These are phyloP conservation scores for Achroia grisella DNA, from an alignment of 1,140 invertebrate genomes.

Conservation along the genomic window DNA sequence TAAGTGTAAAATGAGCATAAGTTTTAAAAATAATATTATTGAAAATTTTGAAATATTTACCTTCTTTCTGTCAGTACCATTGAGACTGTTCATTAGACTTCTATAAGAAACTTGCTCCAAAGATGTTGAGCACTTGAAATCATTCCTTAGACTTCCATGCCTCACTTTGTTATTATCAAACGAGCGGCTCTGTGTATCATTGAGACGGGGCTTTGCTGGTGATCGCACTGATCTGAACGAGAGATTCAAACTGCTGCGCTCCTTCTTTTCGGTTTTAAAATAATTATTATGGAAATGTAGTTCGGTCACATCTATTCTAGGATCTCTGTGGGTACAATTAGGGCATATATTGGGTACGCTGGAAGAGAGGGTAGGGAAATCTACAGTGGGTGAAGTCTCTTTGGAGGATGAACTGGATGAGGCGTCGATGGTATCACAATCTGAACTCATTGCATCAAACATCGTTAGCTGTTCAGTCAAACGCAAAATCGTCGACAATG, in stretches of 20 bases:
- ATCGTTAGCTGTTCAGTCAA: slow-evolving; percentile 84
- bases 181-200: slow-evolving; percentile 29
- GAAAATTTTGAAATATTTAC: slow-evolving; percentile 15
- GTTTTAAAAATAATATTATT: background rate
- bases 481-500: slow-evolving; percentile 82
- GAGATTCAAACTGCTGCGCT: slow-evolving; percentile 38
- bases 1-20: too few relatives aligned
- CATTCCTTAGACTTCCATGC: slow-evolving; percentile 40
- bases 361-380: slow-evolving; percentile 33
- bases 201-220: slow-evolving; percentile 26
- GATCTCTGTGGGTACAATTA: slow-evolving; percentile 14
- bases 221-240: slow-evolving; percentile 51
- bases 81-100: slow-evolving; percentile 42
- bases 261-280: slow-evolving; percentile 43
- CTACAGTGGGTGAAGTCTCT: slow-evolving; percentile 46
- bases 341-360: slow-evolving; percentile 36
- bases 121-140: slow-evolving; percentile 43
- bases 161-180: slow-evolving; percentile 43
- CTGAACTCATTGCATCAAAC: slow-evolving; percentile 80
- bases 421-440: slow-evolving; percentile 80
- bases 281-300: slow-evolving; percentile 56
- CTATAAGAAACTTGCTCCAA: slow-evolving; percentile 52
- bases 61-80: slow-evolving; percentile 40
- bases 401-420: slow-evolving; percentile 71
- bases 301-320: slow-evolving; percentile 24